These are phyloP conservation scores for Pygmarrhopalites habei DNA, from an alignment of 1,140 invertebrate species.

Conservation along the genomic window DNA sequence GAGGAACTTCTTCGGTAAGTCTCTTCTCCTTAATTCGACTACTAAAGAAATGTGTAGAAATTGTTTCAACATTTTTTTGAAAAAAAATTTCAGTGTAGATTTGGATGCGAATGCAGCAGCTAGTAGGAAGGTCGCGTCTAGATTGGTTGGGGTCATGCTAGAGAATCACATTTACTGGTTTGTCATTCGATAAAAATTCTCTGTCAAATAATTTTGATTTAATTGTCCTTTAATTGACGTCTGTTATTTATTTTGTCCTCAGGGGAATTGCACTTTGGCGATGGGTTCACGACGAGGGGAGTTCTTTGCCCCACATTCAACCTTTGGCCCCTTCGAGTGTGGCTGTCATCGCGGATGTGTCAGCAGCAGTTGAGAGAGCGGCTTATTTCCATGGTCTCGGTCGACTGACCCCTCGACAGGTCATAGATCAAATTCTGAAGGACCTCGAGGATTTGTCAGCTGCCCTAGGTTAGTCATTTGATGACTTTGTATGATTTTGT, in stretches of 20 bases:
- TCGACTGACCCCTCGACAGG: background rate
- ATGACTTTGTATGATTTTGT: background rate
- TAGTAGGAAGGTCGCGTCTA: slow-evolving; percentile 39
- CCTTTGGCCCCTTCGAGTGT: background rate
- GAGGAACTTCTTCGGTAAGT: too few relatives aligned
- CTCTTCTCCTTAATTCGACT: too few relatives aligned
- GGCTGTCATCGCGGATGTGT: slow-evolving; percentile 1
- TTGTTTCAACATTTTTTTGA: too few relatives aligned
- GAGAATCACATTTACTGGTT: slow-evolving; percentile 47
- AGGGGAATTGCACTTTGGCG: slow-evolving; percentile 37
- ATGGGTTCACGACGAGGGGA: slow-evolving; percentile 34
- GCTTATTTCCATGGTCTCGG: slow-evolving; percentile 29
- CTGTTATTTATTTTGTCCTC: too few relatives aligned
- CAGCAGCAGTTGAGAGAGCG: slow-evolving; percentile 8
- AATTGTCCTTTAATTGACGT: too few relatives aligned
- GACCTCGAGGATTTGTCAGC: slow-evolving; percentile 23
- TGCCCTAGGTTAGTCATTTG: slow-evolving; percentile 20
- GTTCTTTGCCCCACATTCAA: slow-evolving; percentile 29
- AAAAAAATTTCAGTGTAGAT: slow-evolving; percentile 39
- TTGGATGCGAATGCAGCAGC: slow-evolving; percentile 39
- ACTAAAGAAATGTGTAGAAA: too few relatives aligned
- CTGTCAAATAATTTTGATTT: too few relatives aligned
- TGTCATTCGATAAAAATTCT: background rate
- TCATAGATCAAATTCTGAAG: slow-evolving; percentile 18
- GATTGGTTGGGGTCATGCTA: slow-evolving; percentile 43